Base-by-base conservation (phyloP, 1,140 invertebrate species). In the Zaprionus davidi region DNA sequence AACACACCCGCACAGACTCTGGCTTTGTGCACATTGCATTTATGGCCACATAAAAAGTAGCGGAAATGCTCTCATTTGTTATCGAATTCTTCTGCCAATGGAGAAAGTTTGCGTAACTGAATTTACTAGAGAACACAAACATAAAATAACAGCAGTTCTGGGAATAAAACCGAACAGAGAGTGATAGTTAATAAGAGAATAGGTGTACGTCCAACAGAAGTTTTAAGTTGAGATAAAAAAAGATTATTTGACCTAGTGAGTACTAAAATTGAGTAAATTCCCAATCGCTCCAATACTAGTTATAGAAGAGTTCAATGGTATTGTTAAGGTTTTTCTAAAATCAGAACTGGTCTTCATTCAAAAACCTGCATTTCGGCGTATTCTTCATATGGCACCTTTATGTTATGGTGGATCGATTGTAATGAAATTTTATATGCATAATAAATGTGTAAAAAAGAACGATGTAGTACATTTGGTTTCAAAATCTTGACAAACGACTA, bases 11-110 rank as follows among this genome's bases (percentile, higher is more conserved):
- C 3, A 46, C 34, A 56, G 20, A 65, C 13, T 26, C 31, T 12
- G 24, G 22, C 46, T 57, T 55, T 36, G 36, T n/a, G 17, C 31
- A 44, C 24, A 68, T 55, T 60, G 71, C 57, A 65, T 76, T 70
- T 53, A 75, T 71, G 67, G 22, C 26, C 6, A 20, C 15, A 63
- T 65, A 75, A 65, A 74, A 75, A 26, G 13, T 2, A 28, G 3
- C 24, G 46, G 15, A 51, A 65, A 17, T 36, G 38, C 63, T 38
- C 31, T 24, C 9, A 26, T 44, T 55, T 60, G 12, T 22, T 41
- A 51, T 26, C 22, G 24, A 31, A 11, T 13, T 55, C 5, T 34
- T 12, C 4, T 12, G 15, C 13, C 24, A 22, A 20, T 41, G 49
- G 15, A 17, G 13, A 28, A 56, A 17, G 15, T n/a, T 22, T n/a